Evolutionary conservation across 92 coral and sea anemone genomes (phyloP), one percentile per base, ranked within the genome.

Genomic region (Actinostola sp.): DNA sequence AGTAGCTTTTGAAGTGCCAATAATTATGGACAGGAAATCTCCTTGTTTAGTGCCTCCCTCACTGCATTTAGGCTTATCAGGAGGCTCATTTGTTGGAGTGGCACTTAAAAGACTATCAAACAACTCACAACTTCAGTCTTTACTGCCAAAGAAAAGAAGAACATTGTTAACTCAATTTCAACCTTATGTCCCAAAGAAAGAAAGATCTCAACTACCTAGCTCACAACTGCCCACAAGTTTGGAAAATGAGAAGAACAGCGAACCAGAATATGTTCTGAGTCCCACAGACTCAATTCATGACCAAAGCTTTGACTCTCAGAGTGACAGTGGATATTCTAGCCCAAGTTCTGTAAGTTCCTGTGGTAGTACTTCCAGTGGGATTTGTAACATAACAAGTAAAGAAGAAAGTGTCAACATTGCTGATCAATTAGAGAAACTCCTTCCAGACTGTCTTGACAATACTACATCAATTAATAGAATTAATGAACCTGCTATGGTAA

Each of bases 261-360:
- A 30, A 36, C 11, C 42, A 36, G 42, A 36, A 11, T 4, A 4
- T 36, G 4, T 36, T 4, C 11, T 36, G 42, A 36, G 42, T 36
- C 42, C 42, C 11, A 36, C 42, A 36, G 42, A 36, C 42, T 36
- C 42, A n/a, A n/a, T n/a, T n/a, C n/a, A n/a, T 36, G 42, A 36
- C 4, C 42, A 36, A 36, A 36, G 42, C 49, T 82, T 64, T 27
- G 91, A 92, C 31, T 44, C 39, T 67, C 93, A 70, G 38, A 93
- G 93, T 63, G 98, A 93, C 58, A 93, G 98, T 79, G 98, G 98
- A 0, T 93, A 93, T 66, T 93, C 97, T 1, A 93, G 98, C 59
- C 98, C 98, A 4, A 85, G 87, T 0, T 93, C 98, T 11, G 91
- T 90, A 36, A 85, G 97, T 34, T 93, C 98, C 11, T 89, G 97